A percentile compares a stretch with the other conserved stretches of the same genome.
Conservation (phyloP, 2,888 invertebrate species). For the Thymelicus sylvestris region DNA sequence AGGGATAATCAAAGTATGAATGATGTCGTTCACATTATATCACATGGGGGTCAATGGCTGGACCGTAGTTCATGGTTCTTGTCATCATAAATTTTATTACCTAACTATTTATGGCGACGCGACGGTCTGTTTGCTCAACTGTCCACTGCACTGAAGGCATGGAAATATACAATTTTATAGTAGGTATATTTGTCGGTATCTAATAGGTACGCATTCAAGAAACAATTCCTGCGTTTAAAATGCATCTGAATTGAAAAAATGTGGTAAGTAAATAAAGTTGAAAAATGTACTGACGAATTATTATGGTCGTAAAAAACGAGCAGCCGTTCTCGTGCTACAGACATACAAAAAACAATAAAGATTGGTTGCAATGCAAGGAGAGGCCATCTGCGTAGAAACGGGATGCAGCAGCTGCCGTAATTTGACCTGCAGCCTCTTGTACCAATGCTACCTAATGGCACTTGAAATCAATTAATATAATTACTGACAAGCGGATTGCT, state of each 20-base stretch:
- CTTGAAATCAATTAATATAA: conserved; percentile 71
- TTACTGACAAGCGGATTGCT: conserved; percentile 56
- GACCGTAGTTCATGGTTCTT: conserved; percentile 62
- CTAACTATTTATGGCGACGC: conserved; percentile 20
- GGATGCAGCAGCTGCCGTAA: conserved; percentile 42
- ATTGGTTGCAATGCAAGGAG: conserved; percentile 43
- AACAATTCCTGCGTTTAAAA: no score
- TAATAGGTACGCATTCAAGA: no score
- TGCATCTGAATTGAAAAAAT: no score
- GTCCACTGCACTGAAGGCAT: neutral
- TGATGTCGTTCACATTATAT: conserved; percentile 75
- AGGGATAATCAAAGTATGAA: conserved; percentile 77
- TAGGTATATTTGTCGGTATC: no score
- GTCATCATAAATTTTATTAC: conserved; percentile 41
- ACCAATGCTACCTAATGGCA: conserved; percentile 52
- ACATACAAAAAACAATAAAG: conserved; percentile 28
- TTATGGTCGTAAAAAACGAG: neutral
- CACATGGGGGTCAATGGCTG: conserved; percentile 68
- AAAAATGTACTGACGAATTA: no score
- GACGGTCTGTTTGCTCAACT: neutral
- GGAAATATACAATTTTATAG: no score
- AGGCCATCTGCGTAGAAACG: conserved; percentile 43
- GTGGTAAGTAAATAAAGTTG: no score
- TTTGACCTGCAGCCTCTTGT: conserved; percentile 46
- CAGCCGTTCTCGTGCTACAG: neutral